Evolutionary conservation across 2,888 invertebrate genomes (phyloP), one percentile per base, ranked within the genome.

Genomic region (Nesidiocoris tenuis): DNA sequence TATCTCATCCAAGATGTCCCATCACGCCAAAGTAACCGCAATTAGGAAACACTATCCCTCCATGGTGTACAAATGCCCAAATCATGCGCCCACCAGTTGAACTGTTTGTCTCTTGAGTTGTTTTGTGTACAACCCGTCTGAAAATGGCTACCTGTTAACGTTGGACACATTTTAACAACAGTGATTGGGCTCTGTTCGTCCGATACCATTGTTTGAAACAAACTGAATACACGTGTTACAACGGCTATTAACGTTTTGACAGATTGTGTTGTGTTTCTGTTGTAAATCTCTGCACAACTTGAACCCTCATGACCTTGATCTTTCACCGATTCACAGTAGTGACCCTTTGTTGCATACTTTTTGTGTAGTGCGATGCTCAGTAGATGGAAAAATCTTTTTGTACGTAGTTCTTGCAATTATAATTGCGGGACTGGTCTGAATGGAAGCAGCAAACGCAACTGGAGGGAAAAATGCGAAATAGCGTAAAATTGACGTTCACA

Each of bases 171-270:
- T 39, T 39, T 7, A 39, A 39, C 12, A 39, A 39, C 39, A 39
- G 39, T 39, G 39, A 39, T 12, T 39, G 39, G 39, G 39, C 39
- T 39, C 39, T 39, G 39, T 39, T 39, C 12, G 39, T 39, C 12
- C n/a, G n/a, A n/a, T n/a, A n/a, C n/a, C n/a, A n/a, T n/a, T n/a
- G n/a, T n/a, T n/a, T n/a, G n/a, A n/a, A n/a, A n/a, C n/a, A n/a
- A n/a, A n/a, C n/a, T n/a, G n/a, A n/a, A n/a, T n/a, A n/a, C n/a
- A n/a, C n/a, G n/a, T n/a, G n/a, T n/a, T n/a, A n/a, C n/a, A n/a
- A n/a, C n/a, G n/a, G n/a, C n/a, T n/a, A n/a, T n/a, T n/a, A n/a
- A 57, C 61, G 72, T 72, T 72, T 72, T 72, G 72, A 72, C 72
- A 72, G 61, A 72, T 72, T 72, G 72, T 72, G 72, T 72, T 72